Evolutionary conservation across 2,113 vertebrate species (phyloP), one percentile per base, ranked within the genome.

Genomic region (Anoura caudifer): DNA sequence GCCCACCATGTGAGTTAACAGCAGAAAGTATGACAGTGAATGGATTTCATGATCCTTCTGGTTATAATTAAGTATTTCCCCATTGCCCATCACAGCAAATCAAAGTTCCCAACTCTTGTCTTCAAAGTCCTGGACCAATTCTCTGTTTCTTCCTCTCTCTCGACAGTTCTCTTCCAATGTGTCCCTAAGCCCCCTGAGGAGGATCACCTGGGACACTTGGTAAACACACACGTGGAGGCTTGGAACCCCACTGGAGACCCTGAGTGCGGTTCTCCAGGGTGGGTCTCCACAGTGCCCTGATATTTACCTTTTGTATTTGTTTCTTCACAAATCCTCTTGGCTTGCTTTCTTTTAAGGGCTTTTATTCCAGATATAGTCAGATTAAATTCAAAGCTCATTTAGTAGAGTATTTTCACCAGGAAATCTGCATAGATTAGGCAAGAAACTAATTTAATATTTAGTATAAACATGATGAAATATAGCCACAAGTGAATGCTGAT

Each of bases 11-110:
- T 79, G 63, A 92, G 45, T 13, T 76, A 67, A 95, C 75, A 96
- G 76, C 69, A 90, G 81, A 90, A 87, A 94, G 24, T 83, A 72
- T 87, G 87, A 96, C 17, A 91, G 50, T 87, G 76, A 69, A 12
- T 85, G 38, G 43, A 90, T 94, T 94, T 94, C 90, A 75, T 91
- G 76, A 96, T 73, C 28, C 85, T 95, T 86, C 85, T 96, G 84
- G 72, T 96, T 96, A 69, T 95, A 94, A 93, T 94, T 91, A 90
- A 96, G 85, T 43, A 5, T 80, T 83, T 65, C 63, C 41, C 56
- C 89, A 91, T 80, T 91, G 88, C 86, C 84, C 61, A 94, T 43
- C 77, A 86, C 50, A 95, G 24, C 72, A 95, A 92, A 97, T 88
- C 79, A 82, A 85, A 94, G 92, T 94, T 91, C 91, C 76, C 52